phyloP scores from a whole-genome alignment of 2,113 vertebrate species.

The Catharus minimus region DNA sequence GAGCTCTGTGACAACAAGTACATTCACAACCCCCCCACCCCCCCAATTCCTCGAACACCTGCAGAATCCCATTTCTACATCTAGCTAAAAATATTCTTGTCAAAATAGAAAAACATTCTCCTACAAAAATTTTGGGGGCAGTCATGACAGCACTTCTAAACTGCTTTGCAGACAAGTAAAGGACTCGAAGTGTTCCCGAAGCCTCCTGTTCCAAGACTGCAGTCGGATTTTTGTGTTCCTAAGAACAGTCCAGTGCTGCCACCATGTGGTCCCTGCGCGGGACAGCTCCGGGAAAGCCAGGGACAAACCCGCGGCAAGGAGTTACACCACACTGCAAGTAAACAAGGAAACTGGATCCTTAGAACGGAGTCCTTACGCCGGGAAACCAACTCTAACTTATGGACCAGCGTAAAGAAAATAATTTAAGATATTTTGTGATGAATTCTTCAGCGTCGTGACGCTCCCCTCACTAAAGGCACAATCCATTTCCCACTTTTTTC shows the following conservation, averaged over 20 bases:
- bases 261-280: slow-evolving; percentile 20
- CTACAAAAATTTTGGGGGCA: slow-evolving; percentile 34
- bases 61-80: background rate
- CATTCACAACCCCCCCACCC: background rate
- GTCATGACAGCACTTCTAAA: background rate
- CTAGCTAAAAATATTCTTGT: slow-evolving; percentile 54
- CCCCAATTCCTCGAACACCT: background rate
- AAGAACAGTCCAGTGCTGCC: slow-evolving; percentile 60
- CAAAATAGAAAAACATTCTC: slow-evolving; percentile 59
- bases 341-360: background rate
- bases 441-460: background rate
- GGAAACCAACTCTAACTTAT: background rate
- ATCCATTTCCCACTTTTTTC: background rate
- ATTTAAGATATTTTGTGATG: background rate
- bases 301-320: background rate
- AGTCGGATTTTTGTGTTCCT: background rate
- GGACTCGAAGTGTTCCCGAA: background rate
- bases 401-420: background rate
- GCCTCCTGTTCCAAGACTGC: background rate
- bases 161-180: background rate
- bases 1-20: background rate
- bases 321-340: background rate
- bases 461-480: slow-evolving; percentile 40
- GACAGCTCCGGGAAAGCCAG: background rate
- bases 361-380: background rate